A percentile compares a stretch with the other conserved stretches of the same genome.
Evolutionary conservation across 2,113 vertebrate genomes (phyloP).

Genomic region (Poeciliopsis prolifica): DNA sequence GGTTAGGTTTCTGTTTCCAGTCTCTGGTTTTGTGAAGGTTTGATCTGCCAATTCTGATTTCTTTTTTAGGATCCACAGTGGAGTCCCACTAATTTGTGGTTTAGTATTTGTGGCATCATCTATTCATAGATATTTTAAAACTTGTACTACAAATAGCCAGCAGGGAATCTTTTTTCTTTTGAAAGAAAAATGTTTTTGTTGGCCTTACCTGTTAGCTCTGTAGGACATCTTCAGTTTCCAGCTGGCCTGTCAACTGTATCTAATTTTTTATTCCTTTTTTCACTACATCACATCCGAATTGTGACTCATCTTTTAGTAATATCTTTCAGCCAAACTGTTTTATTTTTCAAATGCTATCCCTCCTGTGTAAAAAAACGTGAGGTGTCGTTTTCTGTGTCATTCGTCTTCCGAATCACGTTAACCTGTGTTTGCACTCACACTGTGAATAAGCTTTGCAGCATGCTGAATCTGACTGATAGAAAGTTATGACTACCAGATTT

Average conservation of each 20-base stretch:
- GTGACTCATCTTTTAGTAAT: not conserved
- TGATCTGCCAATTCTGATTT: no score
- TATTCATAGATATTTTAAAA: no score
- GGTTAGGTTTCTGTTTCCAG: no score
- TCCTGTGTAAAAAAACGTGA: conserved; percentile 19
- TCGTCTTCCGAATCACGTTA: conserved; percentile 32
- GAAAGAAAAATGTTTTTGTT: no score
- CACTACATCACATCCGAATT: not conserved
- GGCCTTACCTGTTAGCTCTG: no score
- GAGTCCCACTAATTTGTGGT: no score
- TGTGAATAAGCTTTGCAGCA: not conserved
- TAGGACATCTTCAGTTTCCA: no score
- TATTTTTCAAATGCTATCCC: not conserved
- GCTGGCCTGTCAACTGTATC: not conserved
- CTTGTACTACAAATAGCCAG: no score
- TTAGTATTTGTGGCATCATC: no score
- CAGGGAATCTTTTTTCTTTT: no score
- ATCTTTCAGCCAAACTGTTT: not conserved
- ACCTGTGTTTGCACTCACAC: conserved; percentile 5
- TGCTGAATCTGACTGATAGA: conserved; percentile 1
- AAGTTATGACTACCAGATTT: conserved; percentile 51
- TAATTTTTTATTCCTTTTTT: not conserved
- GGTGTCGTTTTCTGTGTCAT: conserved; percentile 26
- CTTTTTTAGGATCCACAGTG: no score
- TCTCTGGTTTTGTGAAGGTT: no score